Evolutionary conservation across 2,797 vertebrate genomes (phyloP).

Genomic region (Sus cebifrons): DNA sequence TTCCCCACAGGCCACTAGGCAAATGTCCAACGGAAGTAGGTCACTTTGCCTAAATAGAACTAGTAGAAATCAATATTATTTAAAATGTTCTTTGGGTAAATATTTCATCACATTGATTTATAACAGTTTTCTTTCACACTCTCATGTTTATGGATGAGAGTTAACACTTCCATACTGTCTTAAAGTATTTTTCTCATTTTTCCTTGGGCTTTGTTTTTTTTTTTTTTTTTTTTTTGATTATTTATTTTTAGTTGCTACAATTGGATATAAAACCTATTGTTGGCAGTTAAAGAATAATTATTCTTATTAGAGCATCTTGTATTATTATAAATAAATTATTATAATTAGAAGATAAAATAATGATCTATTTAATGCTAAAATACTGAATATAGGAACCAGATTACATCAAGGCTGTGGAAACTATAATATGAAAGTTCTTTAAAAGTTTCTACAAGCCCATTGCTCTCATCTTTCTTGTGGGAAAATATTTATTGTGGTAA

Average conservation of each 20-base stretch:
- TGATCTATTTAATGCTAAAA: conserved; percentile 2
- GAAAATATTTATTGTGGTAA: conserved; percentile 68
- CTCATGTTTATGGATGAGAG: conserved; percentile 31
- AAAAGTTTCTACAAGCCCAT: conserved; percentile 35
- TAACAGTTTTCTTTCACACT: conserved; percentile 16
- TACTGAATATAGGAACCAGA: conserved; percentile 35
- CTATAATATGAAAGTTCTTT: conserved; percentile 5
- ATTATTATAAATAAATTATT: conserved; percentile 36
- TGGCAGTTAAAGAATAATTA: conserved; percentile 55
- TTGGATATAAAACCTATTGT: conserved; percentile 70
- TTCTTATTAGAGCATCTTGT: conserved; percentile 48
- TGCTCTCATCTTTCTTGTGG: conserved; percentile 41
- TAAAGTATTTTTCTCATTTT: neutral
- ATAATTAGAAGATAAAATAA: conserved; percentile 66
- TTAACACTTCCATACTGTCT: neutral
- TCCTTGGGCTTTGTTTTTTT: neutral
- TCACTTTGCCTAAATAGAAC: conserved; percentile 52
- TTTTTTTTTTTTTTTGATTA: neutral
- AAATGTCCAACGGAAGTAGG: neutral
- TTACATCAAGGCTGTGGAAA: neutral
- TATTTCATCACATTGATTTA: conserved; percentile 69
- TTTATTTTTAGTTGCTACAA: conserved; percentile 37
- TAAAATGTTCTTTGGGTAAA: conserved; percentile 66
- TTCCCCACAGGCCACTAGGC: neutral
- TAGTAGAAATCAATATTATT: conserved; percentile 61